Evolutionary conservation across 1,140 invertebrate genomes (phyloP), one percentile per base, ranked within the genome.

Genomic region (Archivesica marissinica): DNA sequence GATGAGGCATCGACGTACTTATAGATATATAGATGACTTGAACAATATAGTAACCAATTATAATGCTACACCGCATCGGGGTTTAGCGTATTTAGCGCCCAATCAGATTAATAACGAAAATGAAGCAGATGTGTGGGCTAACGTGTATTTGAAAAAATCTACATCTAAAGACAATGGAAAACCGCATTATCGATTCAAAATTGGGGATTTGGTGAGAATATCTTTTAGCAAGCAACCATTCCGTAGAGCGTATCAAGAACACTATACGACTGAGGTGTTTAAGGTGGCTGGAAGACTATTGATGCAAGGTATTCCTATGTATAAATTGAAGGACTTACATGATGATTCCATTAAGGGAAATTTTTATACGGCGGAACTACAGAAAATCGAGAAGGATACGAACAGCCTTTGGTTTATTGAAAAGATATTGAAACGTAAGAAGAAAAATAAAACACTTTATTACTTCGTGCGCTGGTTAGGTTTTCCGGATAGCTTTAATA

Each of bases 141-240:
- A 47, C 25, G 44, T 72, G 68, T 68, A 68, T 39, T 23, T 68
- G 30, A 68, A 68, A 39, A 13, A 13, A 30, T 9, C 13, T 25
- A 11, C 9, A 56, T 0, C 30, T 64, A 61, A 28, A n/a, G n/a
- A n/a, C n/a, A n/a, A n/a, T n/a, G n/a, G n/a, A n/a, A n/a, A n/a
- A 47, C 20, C 44, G 59, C 25, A 47, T 41, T 23, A 75, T 25
- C n/a, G 54, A 41, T 83, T 87, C 35, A 79, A 84, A 35, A 39
- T 47, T 25, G 68, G 75, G n/a, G 76, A 79, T 64, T 64, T 84
- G 7, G 74, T 87, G 30, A 28, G 81, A 64, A 64, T 87, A 30
- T 68, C 52, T 44, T 59, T 76, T 61, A 41, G 39, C 2, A 84
- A 74, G 33, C 33, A 41, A 7, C 25, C 50, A 11, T 83, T 84